Evolutionary conservation across 2,888 invertebrate genomes (phyloP), one percentile per base, ranked within the genome.

Genomic region (Sarcophaga subvicina): DNA sequence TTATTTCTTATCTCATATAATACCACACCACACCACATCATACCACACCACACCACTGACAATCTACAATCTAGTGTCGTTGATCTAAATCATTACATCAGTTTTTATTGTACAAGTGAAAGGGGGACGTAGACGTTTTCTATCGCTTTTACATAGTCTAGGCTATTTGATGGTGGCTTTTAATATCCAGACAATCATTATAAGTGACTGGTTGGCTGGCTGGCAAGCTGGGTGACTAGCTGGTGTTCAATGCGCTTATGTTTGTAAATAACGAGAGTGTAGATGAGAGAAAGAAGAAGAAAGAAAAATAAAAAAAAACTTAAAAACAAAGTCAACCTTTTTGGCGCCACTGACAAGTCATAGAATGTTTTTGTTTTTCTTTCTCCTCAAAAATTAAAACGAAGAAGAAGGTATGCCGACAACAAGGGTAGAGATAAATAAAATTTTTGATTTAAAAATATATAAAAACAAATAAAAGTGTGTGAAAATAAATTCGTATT

Each of bases 71-170:
- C 80, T 73, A 45, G 3, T 69, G 62, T 69, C 69, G 75, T 54
- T 76, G 69, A 81, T 81, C 81, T 63, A 22, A 75, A 69, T 69
- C 69, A 75, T 81, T 76, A 70, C 75, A 76, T 81, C 81, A 81
- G 63, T 75, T 45, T 81, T 54, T 54, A 54, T 54, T 54, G 17
- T 63, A 37, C 63, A 69, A 69, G 75, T 63, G 54, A 54, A 17
- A 1, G 69, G 70, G 37, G 63, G n/a, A 59, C 8, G 49, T 20
- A 45, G 25, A 14, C 37, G 49, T 54, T 54, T 54, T 54, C 54
- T 54, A 54, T 37, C 37, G 37, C 37, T 60, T 27, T 47, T 62
- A 22, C 22, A 22, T 22, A 66, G n/a, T n/a, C 37, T 64, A 27
- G 20, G 47, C 77, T 22, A 45, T 78, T 20, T 60, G 12, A 54